phyloP scores from a whole-genome alignment of 2,797 vertebrate genomes.

The Bradypodion pumilum region DNA sequence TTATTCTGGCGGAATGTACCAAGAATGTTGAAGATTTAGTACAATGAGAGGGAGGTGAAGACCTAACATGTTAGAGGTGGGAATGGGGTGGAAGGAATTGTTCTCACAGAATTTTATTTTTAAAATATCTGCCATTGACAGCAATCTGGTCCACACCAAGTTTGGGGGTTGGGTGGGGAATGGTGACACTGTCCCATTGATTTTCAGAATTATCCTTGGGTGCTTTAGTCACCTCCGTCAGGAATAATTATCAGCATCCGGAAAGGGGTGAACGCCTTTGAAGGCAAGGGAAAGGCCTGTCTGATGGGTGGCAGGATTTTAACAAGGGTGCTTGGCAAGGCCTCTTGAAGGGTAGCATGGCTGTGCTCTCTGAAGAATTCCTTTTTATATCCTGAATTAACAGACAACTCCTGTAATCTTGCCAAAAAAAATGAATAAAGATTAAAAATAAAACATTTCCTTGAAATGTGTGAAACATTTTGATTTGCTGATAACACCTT shows the following conservation, averaged over 20 bases:
- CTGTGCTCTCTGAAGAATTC: conserved; percentile 70
- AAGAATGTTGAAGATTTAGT: conserved; percentile 68
- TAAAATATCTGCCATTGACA: conserved; percentile 72
- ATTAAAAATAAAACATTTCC: conserved; percentile 76
- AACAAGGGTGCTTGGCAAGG: conserved; percentile 73
- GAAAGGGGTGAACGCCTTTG: conserved; percentile 69
- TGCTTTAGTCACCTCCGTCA: conserved; percentile 71
- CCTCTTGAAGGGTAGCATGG: conserved; percentile 72
- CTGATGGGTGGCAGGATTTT: conserved; percentile 76
- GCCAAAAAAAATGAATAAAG: conserved; percentile 76
- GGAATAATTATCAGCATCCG: conserved; percentile 73
- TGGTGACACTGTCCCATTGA: conserved; percentile 56
- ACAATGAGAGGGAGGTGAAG: conserved; percentile 65
- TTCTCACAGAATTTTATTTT: conserved; percentile 74
- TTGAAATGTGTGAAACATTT: conserved; percentile 77
- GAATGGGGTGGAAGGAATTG: conserved; percentile 67
- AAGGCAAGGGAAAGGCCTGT: conserved; percentile 72
- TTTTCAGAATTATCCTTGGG: conserved; percentile 70
- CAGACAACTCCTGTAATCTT: conserved; percentile 75
- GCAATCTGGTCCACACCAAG: conserved; percentile 72
- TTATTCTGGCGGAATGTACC: conserved; percentile 65
- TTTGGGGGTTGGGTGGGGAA: conserved; percentile 48
- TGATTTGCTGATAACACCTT: conserved; percentile 77
- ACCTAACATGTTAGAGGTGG: conserved; percentile 64
- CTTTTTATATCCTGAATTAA: conserved; percentile 72